Base-by-base conservation (phyloP, 2,888 invertebrate species). In the Tachystola acroxantha region DNA sequence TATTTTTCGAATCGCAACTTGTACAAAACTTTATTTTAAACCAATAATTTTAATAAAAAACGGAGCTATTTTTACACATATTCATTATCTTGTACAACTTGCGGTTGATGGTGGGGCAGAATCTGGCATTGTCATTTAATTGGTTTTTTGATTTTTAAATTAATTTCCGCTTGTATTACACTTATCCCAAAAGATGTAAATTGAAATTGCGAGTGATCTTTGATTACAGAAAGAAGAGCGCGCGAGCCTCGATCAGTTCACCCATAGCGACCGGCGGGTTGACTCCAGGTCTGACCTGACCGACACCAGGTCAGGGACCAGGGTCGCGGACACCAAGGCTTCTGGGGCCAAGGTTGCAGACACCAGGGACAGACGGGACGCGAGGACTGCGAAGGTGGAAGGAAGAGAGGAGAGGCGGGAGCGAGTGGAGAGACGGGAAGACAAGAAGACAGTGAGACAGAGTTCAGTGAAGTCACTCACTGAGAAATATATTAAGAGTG, bases 391-490 rank as follows among this genome's bases (percentile, higher is more conserved):
- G 51, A 49, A 52, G 19, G 72, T 70, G 37, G 36, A 37, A 19
- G 45, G 31, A 39, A 58, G 40, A 53, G 65, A 36, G 32, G 71
- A 67, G 50, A 59, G 58, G 32, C 72, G 68, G 14, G 57, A 62
- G 27, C 59, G 55, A 33, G 41, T 51, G 16, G 66, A 67, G 39
- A 57, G 57, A 37, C 71, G 73, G 22, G 75, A 75, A 16, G 76
- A 81, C 32, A 78, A 67, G 58, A 78, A 82, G 48, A 77, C 89
- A 5, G 88, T 89, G 13, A 84, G 93, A n/a, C 89, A 91, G 52
- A 92, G 91, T 48, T 94, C 94, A 0, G 92, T 94, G 9, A 93
- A 93, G 64, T 93, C 92, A 37, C 88, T 94, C 45, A 92, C 93
- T n/a, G 92, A 94, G 64, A 94, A 93, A 69, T 94, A 92, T 64